Percentiles rank a stretch among this genome's conserved stretches.
These are phyloP conservation scores for Halictus ligatus DNA, from an alignment of 2,888 invertebrate species.

Conservation along the genomic window DNA sequence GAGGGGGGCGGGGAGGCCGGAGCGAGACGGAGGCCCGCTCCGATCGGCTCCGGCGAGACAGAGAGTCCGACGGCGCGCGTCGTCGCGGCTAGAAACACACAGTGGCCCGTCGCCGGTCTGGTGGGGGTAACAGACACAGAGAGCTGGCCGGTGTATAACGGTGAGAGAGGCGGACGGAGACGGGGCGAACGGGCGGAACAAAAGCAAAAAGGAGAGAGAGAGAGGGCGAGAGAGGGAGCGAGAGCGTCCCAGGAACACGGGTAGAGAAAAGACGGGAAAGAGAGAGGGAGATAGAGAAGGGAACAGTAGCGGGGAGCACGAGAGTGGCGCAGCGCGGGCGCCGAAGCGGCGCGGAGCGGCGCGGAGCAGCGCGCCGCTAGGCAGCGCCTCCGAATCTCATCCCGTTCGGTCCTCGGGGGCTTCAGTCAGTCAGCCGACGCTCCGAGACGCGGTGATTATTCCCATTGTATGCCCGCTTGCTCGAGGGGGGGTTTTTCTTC, in stretches of 20 bases:
- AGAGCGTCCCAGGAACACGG: background rate
- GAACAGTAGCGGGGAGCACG: conserved; percentile 49
- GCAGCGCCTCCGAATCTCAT: conserved; percentile 79
- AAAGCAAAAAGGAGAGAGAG: conserved; percentile 52
- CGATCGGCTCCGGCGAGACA: background rate
- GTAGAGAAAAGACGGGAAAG: conserved; percentile 50
- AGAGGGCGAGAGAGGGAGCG: conserved; percentile 32
- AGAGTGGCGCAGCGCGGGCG: conserved; percentile 62
- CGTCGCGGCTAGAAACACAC: conserved; percentile 12
- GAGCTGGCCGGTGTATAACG: background rate
- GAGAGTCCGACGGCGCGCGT: conserved; percentile 6
- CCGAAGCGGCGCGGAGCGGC: conserved; percentile 47
- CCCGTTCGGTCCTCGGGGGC: conserved; percentile 77
- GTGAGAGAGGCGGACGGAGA: background rate
- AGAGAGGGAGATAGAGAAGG: conserved; percentile 48
- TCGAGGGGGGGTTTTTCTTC: conserved; percentile 64
- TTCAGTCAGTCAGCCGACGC: conserved; percentile 82
- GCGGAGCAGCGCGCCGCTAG: conserved; percentile 63
- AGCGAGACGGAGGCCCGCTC: conserved; percentile 21
- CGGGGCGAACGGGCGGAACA: conserved; percentile 35
- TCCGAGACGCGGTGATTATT: conserved; percentile 82
- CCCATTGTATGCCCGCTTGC: conserved; percentile 77
- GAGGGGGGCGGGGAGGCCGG: conserved; percentile 18
- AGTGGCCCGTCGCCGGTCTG: background rate
- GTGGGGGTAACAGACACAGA: conserved; percentile 3